Evolutionary conservation across 2,113 vertebrate species (phyloP), one percentile per base, ranked within the genome.

Genomic region (Clarias batrachus): DNA sequence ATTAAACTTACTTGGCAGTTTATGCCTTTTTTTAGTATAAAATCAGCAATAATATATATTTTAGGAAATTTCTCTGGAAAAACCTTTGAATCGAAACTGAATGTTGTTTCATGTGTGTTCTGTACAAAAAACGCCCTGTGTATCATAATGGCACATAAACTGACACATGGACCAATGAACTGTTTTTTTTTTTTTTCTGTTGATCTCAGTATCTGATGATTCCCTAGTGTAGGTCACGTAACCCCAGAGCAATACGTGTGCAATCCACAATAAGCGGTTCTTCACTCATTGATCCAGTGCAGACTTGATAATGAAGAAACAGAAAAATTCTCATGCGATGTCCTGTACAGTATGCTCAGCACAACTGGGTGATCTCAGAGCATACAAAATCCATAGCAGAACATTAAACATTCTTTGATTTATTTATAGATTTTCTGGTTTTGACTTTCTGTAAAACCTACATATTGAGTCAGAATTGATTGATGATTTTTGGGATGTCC

Each of bases 401-500:
- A 76, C 83, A 84, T 41, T 10, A 59, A n/a, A 65, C 25, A 8
- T 23, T 85, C 25, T 79, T 85, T 3, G 33, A 56, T 56, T 56
- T 17, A 1, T 71, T 41, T 71, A 87, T 84, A 21, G 54, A 85
- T 60, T 82, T 73, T 70, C 59, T 77, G 12, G 14, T 81, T 48
- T 37, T 41, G 63, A 65, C 66, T 78, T 66, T 52, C 60, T 19
- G 27, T 60, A 27, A 83, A 52, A 77, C 71, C 10, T 52, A 19
- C 78, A 57, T 57, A 57, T 63, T 65, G 12, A 63, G 59, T 27
- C 0, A 52, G 52, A 77, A 63, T 19, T 54, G 33, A 79, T n/a
- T 71, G 60, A 81, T 60, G 52, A 48, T 54, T 80, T 41, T 57
- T 73, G n/a, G 30, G 19, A 19, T 76, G 68, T 60, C 80, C 82